Conservation (phyloP, 2,113 vertebrate species). For the Probosciger aterrimus region DNA sequence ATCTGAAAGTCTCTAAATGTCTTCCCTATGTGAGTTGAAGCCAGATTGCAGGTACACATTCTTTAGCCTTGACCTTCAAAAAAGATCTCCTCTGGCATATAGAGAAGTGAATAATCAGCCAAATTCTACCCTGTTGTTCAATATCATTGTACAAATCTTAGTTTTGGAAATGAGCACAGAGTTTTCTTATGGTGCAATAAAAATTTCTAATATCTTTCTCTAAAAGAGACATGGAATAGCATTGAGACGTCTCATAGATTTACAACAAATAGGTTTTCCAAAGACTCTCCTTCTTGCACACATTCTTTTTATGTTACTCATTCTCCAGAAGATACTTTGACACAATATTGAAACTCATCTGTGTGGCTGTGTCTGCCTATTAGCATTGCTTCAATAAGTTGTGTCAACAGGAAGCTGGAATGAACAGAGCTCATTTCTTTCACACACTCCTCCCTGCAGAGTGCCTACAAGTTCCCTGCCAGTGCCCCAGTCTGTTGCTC, state of each 20-base stretch:
- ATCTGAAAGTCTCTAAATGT: background rate
- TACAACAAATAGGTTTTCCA: background rate
- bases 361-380: background rate
- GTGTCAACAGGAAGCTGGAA: conserved; percentile 20
- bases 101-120: background rate
- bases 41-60: background rate
- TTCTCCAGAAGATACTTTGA: background rate
- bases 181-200: background rate
- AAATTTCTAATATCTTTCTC: background rate
- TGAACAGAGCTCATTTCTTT: background rate
- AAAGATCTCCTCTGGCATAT: background rate
- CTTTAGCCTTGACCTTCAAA: background rate
- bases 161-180: background rate
- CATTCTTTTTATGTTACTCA: background rate
- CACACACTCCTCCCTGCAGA: background rate
- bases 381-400: background rate
- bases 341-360: background rate
- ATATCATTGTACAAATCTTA: background rate
- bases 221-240: background rate
- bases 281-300: background rate
- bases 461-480: background rate
- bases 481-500: background rate
- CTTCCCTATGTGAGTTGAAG: background rate
- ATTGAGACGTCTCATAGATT: background rate
- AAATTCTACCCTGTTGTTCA: background rate